Evolutionary conservation across 2,797 vertebrate species (phyloP).

Genomic region (Loriculus beryllinus): DNA sequence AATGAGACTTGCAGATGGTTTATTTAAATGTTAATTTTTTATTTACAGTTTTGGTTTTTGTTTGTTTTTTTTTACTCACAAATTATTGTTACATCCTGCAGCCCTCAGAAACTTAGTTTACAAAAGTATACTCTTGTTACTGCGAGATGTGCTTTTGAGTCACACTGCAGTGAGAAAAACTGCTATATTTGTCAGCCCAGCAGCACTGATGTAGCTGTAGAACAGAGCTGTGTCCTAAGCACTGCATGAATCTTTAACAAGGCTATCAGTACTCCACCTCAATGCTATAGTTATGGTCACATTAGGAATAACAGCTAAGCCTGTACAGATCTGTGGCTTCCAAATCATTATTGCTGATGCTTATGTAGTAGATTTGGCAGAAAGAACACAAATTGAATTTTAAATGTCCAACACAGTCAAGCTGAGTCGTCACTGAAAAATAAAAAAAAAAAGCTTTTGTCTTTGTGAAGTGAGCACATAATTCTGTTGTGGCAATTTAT

Average conservation of each 20-base stretch:
- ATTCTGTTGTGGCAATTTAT: slow-evolving; percentile 44
- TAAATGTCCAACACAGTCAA: neutral
- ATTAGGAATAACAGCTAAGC: slow-evolving; percentile 31
- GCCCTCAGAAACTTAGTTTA: neutral
- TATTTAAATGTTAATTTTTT: neutral
- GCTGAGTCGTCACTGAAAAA: slow-evolving; percentile 7
- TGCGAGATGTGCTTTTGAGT: neutral
- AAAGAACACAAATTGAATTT: slow-evolving; percentile 50
- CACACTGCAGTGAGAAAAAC: neutral
- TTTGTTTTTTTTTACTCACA: neutral
- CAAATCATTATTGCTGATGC: slow-evolving; percentile 47
- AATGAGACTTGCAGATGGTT: neutral
- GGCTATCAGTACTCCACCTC: neutral
- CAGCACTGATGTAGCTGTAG: neutral
- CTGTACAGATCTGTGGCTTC: neutral
- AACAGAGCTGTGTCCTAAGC: neutral
- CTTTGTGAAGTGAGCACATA: slow-evolving; percentile 12
- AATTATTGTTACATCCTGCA: neutral
- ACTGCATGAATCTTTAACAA: slow-evolving; percentile 64
- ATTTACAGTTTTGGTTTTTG: neutral
- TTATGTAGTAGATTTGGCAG: slow-evolving; percentile 9
- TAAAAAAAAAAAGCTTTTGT: slow-evolving; percentile 7
- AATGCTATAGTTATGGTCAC: neutral
- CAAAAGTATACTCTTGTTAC: neutral
- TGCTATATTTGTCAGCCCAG: slow-evolving; percentile 8